Base-by-base conservation (phyloP, 2,888 invertebrate genomes). In the Diarsia brunnea region DNA sequence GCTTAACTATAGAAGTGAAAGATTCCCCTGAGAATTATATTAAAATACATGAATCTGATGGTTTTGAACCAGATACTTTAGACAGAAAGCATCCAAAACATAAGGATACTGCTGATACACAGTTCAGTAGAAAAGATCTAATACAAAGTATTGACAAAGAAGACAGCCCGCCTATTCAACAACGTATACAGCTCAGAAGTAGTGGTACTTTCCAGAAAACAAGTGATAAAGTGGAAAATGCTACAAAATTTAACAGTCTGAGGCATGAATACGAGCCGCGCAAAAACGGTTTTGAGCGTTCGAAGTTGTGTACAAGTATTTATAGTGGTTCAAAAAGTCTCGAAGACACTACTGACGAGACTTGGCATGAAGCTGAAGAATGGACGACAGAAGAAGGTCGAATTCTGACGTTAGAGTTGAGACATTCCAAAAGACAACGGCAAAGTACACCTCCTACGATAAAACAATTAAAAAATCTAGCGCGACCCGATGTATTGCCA, bases 61-160 rank as follows among this genome's bases (percentile, higher is more conserved):
- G 97, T 73, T 98, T 98, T 88, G 98, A 98, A 92, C 98, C 98
- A 0, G 98, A 98, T 85, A 98, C 98, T 0, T 95, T 98, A 74
- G 98, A 98, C 89, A 97, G 98, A 45, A 98, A 98, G 90, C 97
- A 98, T 63, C 97, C 90, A 3, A 96, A 96, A 88, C 93, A 95
- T 55, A 96, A 94, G 90, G 92, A 93, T 77, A 82, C 88, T 45
- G 78, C 89, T 45, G 94, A 94, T 73, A 86, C 88, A 63, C 92
- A 94, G 49, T 95, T 94, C 61, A 95, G 94, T 75, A 93, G 95
- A 81, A 95, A 91, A 85, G 91, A 94, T 81, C 87, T 96, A 3
- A 88, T 94, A 12, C 93, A 93, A 81, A 93, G 92, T 85, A 91
- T 95, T 43, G 91, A 93, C 67, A 89, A 82, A 55, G 89, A 89